These are phyloP conservation scores for Holacanthella duospinosa DNA, from an alignment of 2,888 invertebrate species.

Conservation along the genomic window DNA sequence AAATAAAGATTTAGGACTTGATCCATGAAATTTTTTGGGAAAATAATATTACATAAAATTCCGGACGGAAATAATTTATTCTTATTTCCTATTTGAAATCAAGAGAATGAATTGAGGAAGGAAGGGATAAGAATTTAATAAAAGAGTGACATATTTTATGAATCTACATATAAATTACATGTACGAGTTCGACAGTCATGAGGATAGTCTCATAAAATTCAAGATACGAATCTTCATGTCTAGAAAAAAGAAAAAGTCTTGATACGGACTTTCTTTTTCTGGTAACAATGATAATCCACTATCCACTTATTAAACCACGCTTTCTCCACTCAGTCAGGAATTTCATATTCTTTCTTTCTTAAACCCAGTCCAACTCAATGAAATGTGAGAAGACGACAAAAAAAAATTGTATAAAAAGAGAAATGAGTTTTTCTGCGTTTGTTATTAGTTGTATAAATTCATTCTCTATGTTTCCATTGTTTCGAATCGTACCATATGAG, in stretches of 20 bases:
- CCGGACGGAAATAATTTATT: too few relatives aligned
- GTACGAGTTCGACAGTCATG: not conserved
- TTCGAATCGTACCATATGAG: not conserved
- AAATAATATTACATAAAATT: too few relatives aligned
- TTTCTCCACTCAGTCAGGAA: not conserved
- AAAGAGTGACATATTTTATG: constrained; percentile 1
- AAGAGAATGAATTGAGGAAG: too few relatives aligned
- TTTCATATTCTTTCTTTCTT: not conserved
- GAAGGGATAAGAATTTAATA: constrained; percentile 2
- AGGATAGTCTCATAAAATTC: not conserved
- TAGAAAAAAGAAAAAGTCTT: not conserved
- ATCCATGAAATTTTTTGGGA: too few relatives aligned
- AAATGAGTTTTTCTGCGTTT: not conserved
- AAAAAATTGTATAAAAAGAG: not conserved
- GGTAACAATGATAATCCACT: not conserved
- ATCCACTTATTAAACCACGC: not conserved
- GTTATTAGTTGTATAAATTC: not conserved
- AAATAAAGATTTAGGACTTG: too few relatives aligned
- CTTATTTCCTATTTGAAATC: too few relatives aligned
- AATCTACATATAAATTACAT: constrained; percentile 5
- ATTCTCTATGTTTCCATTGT: not conserved
- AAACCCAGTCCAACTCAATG: not conserved
- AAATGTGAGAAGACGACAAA: not conserved
- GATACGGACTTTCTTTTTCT: not conserved
- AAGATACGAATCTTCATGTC: not conserved